Conservation (phyloP, 2,113 vertebrate species). For the Narcine bancroftii region DNA sequence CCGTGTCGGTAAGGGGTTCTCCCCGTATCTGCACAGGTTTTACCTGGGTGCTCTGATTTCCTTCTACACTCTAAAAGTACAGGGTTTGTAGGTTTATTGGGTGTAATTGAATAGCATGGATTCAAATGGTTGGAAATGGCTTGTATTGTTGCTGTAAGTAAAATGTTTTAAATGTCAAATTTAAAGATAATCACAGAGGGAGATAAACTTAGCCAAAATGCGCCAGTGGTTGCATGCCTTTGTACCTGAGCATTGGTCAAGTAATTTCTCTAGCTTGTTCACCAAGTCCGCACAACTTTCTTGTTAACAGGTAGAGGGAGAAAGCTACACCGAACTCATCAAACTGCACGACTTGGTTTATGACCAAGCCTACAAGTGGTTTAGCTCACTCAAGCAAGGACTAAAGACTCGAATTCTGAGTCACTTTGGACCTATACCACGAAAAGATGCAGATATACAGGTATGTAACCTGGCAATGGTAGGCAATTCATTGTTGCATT, state of each 20-base stretch:
- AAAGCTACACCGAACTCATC: conserved; percentile 56
- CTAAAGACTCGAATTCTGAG: conserved; percentile 63
- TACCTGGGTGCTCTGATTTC: too few relatives aligned
- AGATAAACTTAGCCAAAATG: not conserved
- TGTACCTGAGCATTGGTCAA: not conserved
- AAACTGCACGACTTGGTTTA: conserved; percentile 64
- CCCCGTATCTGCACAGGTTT: too few relatives aligned
- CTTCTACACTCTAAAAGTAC: too few relatives aligned
- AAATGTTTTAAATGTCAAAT: too few relatives aligned
- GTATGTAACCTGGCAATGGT: conserved; percentile 45
- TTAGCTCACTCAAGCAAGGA: conserved; percentile 60
- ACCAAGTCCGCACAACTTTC: not conserved
- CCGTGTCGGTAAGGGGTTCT: too few relatives aligned
- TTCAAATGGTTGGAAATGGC: too few relatives aligned
- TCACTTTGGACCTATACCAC: conserved; percentile 71
- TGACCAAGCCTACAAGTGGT: conserved; percentile 62
- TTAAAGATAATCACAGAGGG: not conserved
- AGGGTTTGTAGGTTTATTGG: too few relatives aligned
- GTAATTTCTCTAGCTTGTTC: too few relatives aligned
- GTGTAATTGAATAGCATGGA: too few relatives aligned
- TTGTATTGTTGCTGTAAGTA: too few relatives aligned
- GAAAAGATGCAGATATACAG: conserved; percentile 67
- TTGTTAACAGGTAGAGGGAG: conserved; percentile 57
- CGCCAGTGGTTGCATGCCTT: not conserved
- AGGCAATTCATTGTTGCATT: not conserved